phyloP scores from a whole-genome alignment of 2,888 invertebrate genomes.

The Druceiella hillmani region DNA sequence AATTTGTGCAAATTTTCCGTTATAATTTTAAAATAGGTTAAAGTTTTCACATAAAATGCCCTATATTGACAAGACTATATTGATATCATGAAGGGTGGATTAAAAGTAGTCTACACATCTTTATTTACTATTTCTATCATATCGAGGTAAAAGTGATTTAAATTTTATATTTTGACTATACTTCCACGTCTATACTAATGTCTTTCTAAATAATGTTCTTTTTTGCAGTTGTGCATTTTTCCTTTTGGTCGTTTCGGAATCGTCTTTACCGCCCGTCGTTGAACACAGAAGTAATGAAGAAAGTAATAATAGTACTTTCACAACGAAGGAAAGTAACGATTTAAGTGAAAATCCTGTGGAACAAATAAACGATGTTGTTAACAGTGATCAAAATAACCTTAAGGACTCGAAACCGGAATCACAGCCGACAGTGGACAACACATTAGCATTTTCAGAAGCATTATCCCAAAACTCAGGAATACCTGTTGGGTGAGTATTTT shows the following conservation, averaged over 20 bases:
- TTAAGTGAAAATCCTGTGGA: too few relatives aligned
- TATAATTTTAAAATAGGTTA: too few relatives aligned
- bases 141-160: slow-evolving; percentile 45
- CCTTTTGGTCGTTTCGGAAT: slow-evolving; percentile 55
- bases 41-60: too few relatives aligned
- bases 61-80: slow-evolving; percentile 3
- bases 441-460: slow-evolving; percentile 38
- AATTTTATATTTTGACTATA: slow-evolving; percentile 22
- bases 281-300: too few relatives aligned
- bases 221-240: slow-evolving; percentile 52
- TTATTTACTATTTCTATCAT: slow-evolving; percentile 55
- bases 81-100: slow-evolving; percentile 56
- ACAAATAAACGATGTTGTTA: too few relatives aligned
- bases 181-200: slow-evolving; percentile 4
- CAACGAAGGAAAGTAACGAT: too few relatives aligned
- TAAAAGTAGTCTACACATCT: slow-evolving; percentile 55
- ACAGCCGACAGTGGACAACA: too few relatives aligned
- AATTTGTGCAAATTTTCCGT: too few relatives aligned
- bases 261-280: slow-evolving; percentile 37
- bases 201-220: slow-evolving; percentile 23
- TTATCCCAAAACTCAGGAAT: slow-evolving; percentile 52
- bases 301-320: too few relatives aligned
- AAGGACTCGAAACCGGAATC: too few relatives aligned
- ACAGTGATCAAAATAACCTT: too few relatives aligned
- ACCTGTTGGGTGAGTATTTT: slow-evolving; percentile 49